Evolutionary conservation across 2,797 vertebrate genomes (phyloP).

Genomic region (Adrianichthys oophorus): DNA sequence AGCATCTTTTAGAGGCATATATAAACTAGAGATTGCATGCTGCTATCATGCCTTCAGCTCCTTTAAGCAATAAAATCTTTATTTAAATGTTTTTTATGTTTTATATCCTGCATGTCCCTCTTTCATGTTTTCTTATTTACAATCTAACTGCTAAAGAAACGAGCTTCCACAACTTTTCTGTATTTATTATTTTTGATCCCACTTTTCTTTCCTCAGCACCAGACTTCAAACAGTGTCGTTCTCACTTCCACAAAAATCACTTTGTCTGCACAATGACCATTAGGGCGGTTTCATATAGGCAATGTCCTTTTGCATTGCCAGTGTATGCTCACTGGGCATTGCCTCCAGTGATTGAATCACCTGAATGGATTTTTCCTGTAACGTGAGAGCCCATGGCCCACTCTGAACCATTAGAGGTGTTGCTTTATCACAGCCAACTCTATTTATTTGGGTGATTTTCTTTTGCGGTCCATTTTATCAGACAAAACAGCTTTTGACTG

Average conservation of each 20-base stretch:
- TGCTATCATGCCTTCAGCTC: slow-evolving; percentile 15
- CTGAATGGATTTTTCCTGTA: slow-evolving; percentile 32
- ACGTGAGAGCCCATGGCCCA: slow-evolving; percentile 33
- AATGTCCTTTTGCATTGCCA: slow-evolving; percentile 37
- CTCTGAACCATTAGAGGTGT: slow-evolving; percentile 42
- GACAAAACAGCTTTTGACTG: slow-evolving; percentile 31
- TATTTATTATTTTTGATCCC: slow-evolving; percentile 12
- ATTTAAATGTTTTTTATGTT: neutral
- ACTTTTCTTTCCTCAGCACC: slow-evolving; percentile 4
- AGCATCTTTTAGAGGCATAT: neutral
- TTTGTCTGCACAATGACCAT: slow-evolving; percentile 27
- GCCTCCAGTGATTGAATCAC: slow-evolving; percentile 40
- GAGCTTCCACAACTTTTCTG: too few relatives aligned
- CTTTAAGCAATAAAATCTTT: neutral
- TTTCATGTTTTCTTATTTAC: too few relatives aligned
- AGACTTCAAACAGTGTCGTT: slow-evolving; percentile 27
- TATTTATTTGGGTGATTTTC: slow-evolving; percentile 41
- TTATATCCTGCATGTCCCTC: too few relatives aligned
- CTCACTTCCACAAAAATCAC: slow-evolving; percentile 47
- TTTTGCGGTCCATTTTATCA: slow-evolving; percentile 55
- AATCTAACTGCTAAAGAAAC: too few relatives aligned
- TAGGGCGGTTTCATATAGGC: slow-evolving; percentile 22
- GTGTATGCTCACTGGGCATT: slow-evolving; percentile 31
- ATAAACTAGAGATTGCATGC: slow-evolving; percentile 42
- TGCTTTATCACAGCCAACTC: slow-evolving; percentile 33